These are phyloP conservation scores for Esox niger DNA, from an alignment of 2,113 vertebrate species.

Conservation along the genomic window DNA sequence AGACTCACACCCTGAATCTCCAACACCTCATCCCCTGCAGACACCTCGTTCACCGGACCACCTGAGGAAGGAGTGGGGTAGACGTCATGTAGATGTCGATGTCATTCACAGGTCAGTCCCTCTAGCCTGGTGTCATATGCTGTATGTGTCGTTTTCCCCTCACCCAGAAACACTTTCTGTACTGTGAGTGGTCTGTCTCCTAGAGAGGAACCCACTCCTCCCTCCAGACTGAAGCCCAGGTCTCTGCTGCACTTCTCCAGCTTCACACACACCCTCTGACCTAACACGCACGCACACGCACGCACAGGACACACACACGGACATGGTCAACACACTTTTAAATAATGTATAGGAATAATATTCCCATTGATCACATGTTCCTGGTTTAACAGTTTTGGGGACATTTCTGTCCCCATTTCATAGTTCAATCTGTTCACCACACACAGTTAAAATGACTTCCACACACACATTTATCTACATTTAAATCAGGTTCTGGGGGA, in stretches of 20 bases:
- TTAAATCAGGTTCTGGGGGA: no score
- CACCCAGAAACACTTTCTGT: conserved; percentile 77
- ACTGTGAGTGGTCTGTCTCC: conserved; percentile 71
- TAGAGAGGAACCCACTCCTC: conserved; percentile 64
- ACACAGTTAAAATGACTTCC: background rate
- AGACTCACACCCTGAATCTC: conserved; percentile 62
- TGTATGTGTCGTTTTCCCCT: conserved; percentile 14
- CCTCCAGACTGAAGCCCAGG: conserved; percentile 77
- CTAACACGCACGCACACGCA: conserved; percentile 43
- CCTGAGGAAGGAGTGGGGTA: conserved; percentile 48
- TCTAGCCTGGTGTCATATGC: background rate
- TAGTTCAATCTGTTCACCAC: no score
- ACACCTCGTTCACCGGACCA: conserved; percentile 65
- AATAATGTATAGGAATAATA: no score
- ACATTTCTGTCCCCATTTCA: no score
- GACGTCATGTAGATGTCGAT: no score
- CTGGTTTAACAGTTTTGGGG: no score
- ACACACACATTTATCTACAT: background rate
- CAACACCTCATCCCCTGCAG: conserved; percentile 71
- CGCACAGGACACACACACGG: conserved; percentile 12
- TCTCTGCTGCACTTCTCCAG: conserved; percentile 69
- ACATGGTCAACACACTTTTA: no score
- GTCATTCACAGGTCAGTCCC: background rate
- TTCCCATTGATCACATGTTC: no score
- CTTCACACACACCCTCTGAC: conserved; percentile 49